A percentile compares a stretch with the other conserved stretches of the same genome.
phyloP scores from a whole-genome alignment of 2,113 vertebrate genomes.

The Limnothrissa miodon region DNA sequence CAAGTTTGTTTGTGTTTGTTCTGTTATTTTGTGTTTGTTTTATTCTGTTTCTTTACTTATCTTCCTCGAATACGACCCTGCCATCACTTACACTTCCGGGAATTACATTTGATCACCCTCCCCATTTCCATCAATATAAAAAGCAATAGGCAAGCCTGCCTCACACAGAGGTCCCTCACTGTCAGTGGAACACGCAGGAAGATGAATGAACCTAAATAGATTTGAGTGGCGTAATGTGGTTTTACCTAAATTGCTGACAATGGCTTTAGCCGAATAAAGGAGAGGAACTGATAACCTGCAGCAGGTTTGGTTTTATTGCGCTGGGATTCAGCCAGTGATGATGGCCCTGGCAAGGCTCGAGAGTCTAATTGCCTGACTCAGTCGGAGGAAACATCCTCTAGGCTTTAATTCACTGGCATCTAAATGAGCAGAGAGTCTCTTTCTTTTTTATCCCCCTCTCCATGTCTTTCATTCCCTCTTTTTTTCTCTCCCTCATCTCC shows the following conservation, averaged over 20 bases:
- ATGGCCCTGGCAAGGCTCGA: conserved; percentile 47
- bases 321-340: conserved; percentile 47
- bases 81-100: background rate
- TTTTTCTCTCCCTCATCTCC: background rate
- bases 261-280: conserved; percentile 52
- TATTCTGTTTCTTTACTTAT: background rate
- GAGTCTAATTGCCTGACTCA: conserved; percentile 64
- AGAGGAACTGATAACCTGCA: conserved; percentile 63
- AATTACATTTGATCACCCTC: background rate
- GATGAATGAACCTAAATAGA: conserved; percentile 69
- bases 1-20: background rate
- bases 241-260: conserved; percentile 67
- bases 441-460: background rate
- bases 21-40: conserved; percentile 8
- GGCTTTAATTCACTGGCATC: conserved; percentile 48
- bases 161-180: conserved; percentile 30
- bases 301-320: conserved; percentile 61
- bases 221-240: conserved; percentile 66
- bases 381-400: conserved; percentile 50
- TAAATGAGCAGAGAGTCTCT: conserved; percentile 47
- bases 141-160: background rate
- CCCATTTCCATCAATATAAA: background rate
- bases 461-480: background rate
- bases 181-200: conserved; percentile 33
- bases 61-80: background rate